phyloP scores from a whole-genome alignment of 2,113 vertebrate species.

The Nestor notabilis region DNA sequence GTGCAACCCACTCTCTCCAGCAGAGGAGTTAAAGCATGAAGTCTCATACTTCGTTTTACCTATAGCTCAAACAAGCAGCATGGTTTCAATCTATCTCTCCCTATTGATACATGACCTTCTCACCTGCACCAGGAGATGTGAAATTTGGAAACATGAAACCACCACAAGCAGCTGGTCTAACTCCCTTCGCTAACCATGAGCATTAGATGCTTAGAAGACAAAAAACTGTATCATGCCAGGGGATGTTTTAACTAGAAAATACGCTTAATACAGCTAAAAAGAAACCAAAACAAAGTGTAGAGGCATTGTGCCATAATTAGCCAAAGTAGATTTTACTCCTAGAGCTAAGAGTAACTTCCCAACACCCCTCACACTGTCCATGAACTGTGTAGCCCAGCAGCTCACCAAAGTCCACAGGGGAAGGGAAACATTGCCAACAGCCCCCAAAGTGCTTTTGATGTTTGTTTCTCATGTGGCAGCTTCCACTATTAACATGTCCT shows the following conservation, averaged over 20 bases:
- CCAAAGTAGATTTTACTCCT: background rate
- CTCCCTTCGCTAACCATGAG: background rate
- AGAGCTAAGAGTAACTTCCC: background rate
- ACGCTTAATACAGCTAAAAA: background rate
- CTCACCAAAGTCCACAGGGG: fast-evolving
- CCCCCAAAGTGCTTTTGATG: background rate
- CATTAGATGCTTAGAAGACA: background rate
- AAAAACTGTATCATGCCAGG: background rate
- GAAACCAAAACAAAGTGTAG: background rate
- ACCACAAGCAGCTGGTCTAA: background rate
- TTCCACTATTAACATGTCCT: background rate
- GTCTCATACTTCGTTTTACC: background rate
- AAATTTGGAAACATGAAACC: background rate
- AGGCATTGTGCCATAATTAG: background rate
- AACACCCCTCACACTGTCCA: background rate
- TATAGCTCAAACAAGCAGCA: background rate
- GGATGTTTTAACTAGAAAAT: background rate
- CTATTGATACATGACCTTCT: background rate
- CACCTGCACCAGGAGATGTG: background rate
- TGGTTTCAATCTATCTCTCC: background rate
- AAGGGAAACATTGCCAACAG: background rate
- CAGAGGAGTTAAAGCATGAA: background rate
- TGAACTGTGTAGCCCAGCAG: background rate
- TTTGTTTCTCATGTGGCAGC: background rate
- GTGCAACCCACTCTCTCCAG: background rate